Base-by-base conservation (phyloP, 2,113 vertebrate genomes). In the Gymnobelideus leadbeateri region DNA sequence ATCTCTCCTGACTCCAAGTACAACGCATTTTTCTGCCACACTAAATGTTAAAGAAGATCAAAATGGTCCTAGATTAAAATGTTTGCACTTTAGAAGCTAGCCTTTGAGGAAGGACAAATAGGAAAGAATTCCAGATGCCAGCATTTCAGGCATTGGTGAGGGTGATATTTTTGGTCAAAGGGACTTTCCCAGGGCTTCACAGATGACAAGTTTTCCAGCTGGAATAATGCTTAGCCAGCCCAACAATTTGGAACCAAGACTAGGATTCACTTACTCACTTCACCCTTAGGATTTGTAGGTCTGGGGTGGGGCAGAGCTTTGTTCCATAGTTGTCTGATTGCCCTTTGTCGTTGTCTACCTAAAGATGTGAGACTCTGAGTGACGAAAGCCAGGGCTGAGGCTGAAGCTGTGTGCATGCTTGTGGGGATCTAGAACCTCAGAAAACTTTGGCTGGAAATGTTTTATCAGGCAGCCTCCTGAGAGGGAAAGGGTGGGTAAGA, bases 121-220 rank as follows among this genome's bases (percentile, higher is more conserved):
- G 26, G 8, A 93, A 94, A 89, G 28, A 94, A 93, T 95, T 91
- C 49, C 21, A 54, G 51, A 46, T 90, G 91, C 37, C 95, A n/a
- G 92, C 50, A 95, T 94, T 90, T 91, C 91, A 90, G 23, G 93
- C 28, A 47, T n/a, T 51, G n/a, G 1, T 55, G 46, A 94, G 37
- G 14, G 49, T 92, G 93, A 90, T 55, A 68, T 26, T 96, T 94
- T 91, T 47, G 53, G 28, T 93, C 26, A 54, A 50, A 95, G 51
- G 68, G 68, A n/a, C 53, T 3, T 94, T 51, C 50, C 51, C n/a
- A 12, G 52, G 31, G 49, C 10, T 54, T 37, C 54, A 92, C 37
- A 24, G 92, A 50, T 2, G 25, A 55, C 6, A 50, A 26, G 68
- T 43, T 84, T 84, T 23, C 68, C 68, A 84, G 68, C 37, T 84